phyloP scores from a whole-genome alignment of 2,888 invertebrate species.

The Ennomos erosarius region DNA sequence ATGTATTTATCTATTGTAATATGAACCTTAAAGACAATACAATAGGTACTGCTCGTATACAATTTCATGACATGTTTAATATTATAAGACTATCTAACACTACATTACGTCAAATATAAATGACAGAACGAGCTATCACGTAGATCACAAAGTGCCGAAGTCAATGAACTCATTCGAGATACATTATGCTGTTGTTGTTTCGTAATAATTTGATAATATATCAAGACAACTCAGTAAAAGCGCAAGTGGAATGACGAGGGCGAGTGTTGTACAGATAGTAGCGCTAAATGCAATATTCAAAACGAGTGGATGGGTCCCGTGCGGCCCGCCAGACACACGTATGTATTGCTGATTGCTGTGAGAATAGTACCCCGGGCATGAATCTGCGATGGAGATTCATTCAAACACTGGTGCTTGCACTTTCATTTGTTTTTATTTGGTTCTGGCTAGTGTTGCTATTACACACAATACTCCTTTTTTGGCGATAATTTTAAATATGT shows the following conservation, averaged over 20 bases:
- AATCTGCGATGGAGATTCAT: constrained; percentile 61
- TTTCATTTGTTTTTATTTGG: constrained; percentile 33
- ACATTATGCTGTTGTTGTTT: constrained; percentile 22
- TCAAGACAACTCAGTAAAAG: constrained; percentile 40
- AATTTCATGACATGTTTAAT: too few relatives aligned
- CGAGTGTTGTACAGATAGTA: constrained; percentile 52
- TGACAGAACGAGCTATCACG: too few relatives aligned
- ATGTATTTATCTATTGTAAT: neutral
- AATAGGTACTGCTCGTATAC: neutral
- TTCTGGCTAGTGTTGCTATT: too few relatives aligned
- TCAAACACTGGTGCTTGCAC: constrained; percentile 42
- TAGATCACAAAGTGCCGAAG: neutral
- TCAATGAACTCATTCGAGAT: constrained; percentile 19
- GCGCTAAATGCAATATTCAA: constrained; percentile 79
- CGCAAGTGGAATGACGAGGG: constrained; percentile 38
- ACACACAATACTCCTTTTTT: too few relatives aligned
- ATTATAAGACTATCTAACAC: too few relatives aligned
- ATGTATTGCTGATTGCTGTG: constrained; percentile 74
- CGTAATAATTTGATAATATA: constrained; percentile 33
- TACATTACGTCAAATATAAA: too few relatives aligned
- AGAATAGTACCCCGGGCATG: constrained; percentile 65
- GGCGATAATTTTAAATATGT: too few relatives aligned
- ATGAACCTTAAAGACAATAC: too few relatives aligned
- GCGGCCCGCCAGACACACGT: constrained; percentile 67
- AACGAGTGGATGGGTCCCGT: constrained; percentile 66